These are phyloP conservation scores for Ligdia adustata DNA, from an alignment of 2,888 invertebrate genomes.

Conservation along the genomic window DNA sequence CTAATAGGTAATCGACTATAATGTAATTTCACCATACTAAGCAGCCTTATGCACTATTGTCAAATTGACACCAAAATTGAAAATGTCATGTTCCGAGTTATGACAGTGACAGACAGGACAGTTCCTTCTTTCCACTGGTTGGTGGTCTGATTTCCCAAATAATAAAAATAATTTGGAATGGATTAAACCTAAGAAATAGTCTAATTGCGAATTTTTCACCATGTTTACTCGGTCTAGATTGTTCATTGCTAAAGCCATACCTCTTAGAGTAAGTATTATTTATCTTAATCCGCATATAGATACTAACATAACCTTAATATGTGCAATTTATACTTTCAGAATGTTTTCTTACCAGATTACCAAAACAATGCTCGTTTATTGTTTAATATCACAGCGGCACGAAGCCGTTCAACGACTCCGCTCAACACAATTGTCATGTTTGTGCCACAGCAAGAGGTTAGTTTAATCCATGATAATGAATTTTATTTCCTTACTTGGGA, in stretches of 20 bases:
- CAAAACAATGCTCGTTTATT: slow-evolving; percentile 69
- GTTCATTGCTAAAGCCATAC: slow-evolving; percentile 61
- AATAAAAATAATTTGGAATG: background rate
- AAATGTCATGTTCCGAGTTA: too few relatives aligned
- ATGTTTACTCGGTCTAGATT: slow-evolving; percentile 78
- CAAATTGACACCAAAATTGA: too few relatives aligned
- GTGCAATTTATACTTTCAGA: slow-evolving; percentile 60
- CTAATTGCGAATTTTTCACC: slow-evolving; percentile 36
- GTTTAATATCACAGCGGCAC: slow-evolving; percentile 61
- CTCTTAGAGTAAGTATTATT: slow-evolving; percentile 40
- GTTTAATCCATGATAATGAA: too few relatives aligned
- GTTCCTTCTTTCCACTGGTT: too few relatives aligned
- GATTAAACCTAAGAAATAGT: slow-evolving; percentile 24
- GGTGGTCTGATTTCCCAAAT: too few relatives aligned
- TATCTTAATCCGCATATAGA: background rate
- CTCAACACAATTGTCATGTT: slow-evolving; percentile 97
- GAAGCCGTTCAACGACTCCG: slow-evolving; percentile 87
- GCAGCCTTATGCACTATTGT: too few relatives aligned
- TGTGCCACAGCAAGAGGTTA: slow-evolving; percentile 99
- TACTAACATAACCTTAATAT: slow-evolving; percentile 49
- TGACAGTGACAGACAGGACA: too few relatives aligned
- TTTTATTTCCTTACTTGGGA: too few relatives aligned
- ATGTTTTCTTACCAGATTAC: slow-evolving; percentile 63
- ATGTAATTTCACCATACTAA: too few relatives aligned
- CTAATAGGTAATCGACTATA: too few relatives aligned